Conservation (phyloP, 2,797 vertebrate genomes). For the Kryptopterus vitreolus region DNA sequence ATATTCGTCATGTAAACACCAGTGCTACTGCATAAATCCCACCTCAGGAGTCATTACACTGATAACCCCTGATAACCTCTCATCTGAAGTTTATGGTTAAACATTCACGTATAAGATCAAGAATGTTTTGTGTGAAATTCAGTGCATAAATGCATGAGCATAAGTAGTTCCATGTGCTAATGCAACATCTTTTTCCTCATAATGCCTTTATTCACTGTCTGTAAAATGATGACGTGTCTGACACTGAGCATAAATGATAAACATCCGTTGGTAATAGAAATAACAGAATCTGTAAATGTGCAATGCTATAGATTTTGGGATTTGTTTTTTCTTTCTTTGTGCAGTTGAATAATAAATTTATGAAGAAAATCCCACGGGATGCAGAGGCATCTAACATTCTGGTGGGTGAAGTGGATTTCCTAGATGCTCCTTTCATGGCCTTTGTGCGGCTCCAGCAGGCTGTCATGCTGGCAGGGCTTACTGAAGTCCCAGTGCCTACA, state of each 20-base stretch:
- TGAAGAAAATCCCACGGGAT: slow-evolving; percentile 96
- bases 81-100: slow-evolving; percentile 50
- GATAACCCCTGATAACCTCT: slow-evolving; percentile 21
- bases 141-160: neutral
- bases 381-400: slow-evolving; percentile 96
- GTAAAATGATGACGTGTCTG: neutral
- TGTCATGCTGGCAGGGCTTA: slow-evolving; percentile 92
- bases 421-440: slow-evolving; percentile 91
- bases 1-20: neutral
- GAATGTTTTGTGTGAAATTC: neutral
- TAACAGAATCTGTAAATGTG: neutral
- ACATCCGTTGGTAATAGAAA: neutral
- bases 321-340: neutral
- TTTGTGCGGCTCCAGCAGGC: slow-evolving; percentile 96
- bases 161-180: neutral
- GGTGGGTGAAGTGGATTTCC: slow-evolving; percentile 94
- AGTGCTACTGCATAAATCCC: neutral
- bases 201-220: neutral
- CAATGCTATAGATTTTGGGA: neutral
- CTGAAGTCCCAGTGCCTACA: slow-evolving; percentile 94
- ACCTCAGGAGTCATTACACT: slow-evolving; percentile 23
- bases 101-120: slow-evolving; percentile 41
- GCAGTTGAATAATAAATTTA: slow-evolving; percentile 97
- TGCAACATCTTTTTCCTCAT: neutral
- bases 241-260: neutral